Evolutionary conservation across 2,113 vertebrate species (phyloP).

Genomic region (Sminthopsis crassicaudata): DNA sequence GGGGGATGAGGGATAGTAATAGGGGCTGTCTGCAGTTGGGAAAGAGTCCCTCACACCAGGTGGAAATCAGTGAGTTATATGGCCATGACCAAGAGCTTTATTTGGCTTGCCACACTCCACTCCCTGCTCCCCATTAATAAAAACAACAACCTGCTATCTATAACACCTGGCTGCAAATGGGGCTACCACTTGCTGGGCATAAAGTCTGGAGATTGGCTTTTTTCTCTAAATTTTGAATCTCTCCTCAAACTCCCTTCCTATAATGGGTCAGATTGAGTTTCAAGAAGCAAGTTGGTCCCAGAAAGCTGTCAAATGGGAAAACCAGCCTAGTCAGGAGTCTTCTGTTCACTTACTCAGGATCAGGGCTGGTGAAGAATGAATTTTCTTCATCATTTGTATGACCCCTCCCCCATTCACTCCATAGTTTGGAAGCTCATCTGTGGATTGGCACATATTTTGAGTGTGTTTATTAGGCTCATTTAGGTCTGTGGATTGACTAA

Average conservation of each 20-base stretch:
- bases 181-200: background rate
- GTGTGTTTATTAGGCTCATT: background rate
- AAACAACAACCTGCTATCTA: background rate
- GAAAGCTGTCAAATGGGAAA: background rate
- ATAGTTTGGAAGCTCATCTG: background rate
- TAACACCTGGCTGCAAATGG: background rate
- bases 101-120: background rate
- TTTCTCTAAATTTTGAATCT: background rate
- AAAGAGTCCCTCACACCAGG: constrained; percentile 57
- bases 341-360: background rate
- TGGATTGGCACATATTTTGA: background rate
- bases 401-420: background rate
- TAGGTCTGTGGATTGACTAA: background rate
- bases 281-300: background rate
- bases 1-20: background rate
- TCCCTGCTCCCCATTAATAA: background rate
- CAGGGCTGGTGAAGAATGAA: background rate
- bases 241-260: constrained; percentile 53
- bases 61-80: constrained; percentile 65
- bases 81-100: constrained; percentile 19
- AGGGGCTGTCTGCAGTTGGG: background rate
- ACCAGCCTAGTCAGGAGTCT: background rate
- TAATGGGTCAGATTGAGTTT: background rate
- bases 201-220: background rate
- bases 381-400: background rate